phyloP scores from a whole-genome alignment of 2,113 vertebrate genomes.

The Pheucticus melanocephalus region DNA sequence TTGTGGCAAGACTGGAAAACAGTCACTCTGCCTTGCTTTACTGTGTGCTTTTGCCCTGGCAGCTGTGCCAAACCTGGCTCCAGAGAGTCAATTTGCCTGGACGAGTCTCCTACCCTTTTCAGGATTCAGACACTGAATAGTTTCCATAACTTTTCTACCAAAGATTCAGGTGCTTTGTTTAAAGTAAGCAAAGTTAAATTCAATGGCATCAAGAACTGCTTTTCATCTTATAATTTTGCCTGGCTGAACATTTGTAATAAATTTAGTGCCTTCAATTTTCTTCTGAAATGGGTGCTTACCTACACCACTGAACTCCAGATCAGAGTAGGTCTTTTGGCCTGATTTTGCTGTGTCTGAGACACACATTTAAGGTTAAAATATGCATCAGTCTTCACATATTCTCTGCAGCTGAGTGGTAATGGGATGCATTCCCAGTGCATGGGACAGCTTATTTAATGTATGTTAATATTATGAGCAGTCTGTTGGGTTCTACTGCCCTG shows the following conservation, averaged over 20 bases:
- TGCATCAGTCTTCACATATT: background rate
- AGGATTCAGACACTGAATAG: background rate
- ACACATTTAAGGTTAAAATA: background rate
- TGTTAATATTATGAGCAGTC: background rate
- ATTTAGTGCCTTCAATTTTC: background rate
- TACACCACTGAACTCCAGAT: background rate
- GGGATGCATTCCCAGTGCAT: background rate
- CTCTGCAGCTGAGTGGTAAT: background rate
- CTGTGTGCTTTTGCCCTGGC: background rate
- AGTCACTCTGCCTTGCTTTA: background rate
- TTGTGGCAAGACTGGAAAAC: background rate
- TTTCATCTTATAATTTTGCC: background rate
- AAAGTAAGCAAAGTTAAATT: background rate
- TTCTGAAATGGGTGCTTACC: background rate
- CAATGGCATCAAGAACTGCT: background rate
- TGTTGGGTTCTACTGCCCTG: rapidly evolving
- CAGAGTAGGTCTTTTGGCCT: background rate
- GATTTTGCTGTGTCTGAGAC: background rate
- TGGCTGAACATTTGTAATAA: background rate
- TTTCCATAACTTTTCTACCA: background rate
- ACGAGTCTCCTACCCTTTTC: background rate
- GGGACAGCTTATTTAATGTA: background rate
- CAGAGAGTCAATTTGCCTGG: background rate
- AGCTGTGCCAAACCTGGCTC: background rate
- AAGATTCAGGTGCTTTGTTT: background rate